A percentile compares a stretch with the other conserved stretches of the same genome.
phyloP scores from a whole-genome alignment of 2,888 invertebrate genomes.

The Chloromyia formosa region DNA sequence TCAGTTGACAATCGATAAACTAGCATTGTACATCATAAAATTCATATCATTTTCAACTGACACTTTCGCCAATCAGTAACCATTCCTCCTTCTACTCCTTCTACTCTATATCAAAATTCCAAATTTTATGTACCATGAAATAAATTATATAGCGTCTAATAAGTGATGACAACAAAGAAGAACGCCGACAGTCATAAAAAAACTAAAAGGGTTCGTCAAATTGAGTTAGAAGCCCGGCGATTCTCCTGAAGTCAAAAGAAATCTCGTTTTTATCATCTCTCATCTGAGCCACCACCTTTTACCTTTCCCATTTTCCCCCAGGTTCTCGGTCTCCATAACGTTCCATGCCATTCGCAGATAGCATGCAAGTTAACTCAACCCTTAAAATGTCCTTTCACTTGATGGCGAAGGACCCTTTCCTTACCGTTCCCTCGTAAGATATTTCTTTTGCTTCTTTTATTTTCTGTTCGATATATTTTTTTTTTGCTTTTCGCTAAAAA shows the following conservation, averaged over 20 bases:
- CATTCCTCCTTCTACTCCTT: no score
- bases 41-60: no score
- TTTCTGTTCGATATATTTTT: background rate
- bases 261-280: constrained; percentile 30
- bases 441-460: constrained; percentile 15
- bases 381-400: constrained; percentile 13
- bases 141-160: constrained; percentile 34
- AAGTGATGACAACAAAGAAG: constrained; percentile 37
- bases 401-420: constrained; percentile 11
- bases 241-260: constrained; percentile 12
- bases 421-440: constrained; percentile 34
- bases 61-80: no score
- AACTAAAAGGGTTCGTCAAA: constrained; percentile 30
- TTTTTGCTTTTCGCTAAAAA: constrained; percentile 1
- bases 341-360: background rate
- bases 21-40: no score
- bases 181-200: constrained; percentile 33
- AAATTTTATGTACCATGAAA: constrained; percentile 21
- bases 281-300: constrained; percentile 27
- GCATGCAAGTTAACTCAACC: background rate
- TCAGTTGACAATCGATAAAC: no score
- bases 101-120: no score
- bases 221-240: constrained; percentile 26
- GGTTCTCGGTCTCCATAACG: background rate
- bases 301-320: constrained; percentile 30